phyloP scores from a whole-genome alignment of 2,113 vertebrate genomes.

The Corynorhinus townsendii region DNA sequence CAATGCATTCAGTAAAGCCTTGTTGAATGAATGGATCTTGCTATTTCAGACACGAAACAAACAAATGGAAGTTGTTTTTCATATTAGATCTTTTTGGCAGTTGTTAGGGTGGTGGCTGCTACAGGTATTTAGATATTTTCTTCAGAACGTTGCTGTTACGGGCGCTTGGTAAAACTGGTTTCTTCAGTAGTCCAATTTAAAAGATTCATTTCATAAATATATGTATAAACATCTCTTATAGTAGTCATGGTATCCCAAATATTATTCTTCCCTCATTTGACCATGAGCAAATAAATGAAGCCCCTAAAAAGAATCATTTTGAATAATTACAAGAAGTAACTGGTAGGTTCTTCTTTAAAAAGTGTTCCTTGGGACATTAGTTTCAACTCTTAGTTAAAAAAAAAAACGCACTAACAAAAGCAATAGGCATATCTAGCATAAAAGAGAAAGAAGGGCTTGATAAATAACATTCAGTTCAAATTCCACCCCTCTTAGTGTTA shows the following conservation, averaged over 20 bases:
- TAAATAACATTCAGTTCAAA: not conserved
- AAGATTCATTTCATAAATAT: not conserved
- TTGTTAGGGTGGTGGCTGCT: not conserved
- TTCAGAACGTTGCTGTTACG: not conserved
- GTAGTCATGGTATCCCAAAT: too few relatives aligned
- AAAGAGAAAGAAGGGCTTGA: not conserved
- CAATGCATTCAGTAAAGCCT: not conserved
- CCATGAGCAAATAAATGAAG: too few relatives aligned
- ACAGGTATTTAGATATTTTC: not conserved
- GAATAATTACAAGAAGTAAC: not conserved
- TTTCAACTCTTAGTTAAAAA: conserved; percentile 6
- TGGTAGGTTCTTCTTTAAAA: not conserved
- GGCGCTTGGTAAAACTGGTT: not conserved
- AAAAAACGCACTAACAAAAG: not conserved
- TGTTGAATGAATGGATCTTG: not conserved
- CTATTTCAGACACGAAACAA: not conserved
- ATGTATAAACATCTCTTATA: too few relatives aligned
- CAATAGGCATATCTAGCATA: not conserved
- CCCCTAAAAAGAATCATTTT: too few relatives aligned
- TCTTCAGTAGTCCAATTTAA: not conserved
- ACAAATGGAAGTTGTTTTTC: not conserved
- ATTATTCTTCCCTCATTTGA: too few relatives aligned
- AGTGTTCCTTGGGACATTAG: not conserved
- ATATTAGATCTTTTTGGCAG: not conserved
- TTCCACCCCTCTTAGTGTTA: not conserved